Base-by-base conservation (phyloP, 2,113 vertebrate genomes). In the Gadus chalcogrammus region DNA sequence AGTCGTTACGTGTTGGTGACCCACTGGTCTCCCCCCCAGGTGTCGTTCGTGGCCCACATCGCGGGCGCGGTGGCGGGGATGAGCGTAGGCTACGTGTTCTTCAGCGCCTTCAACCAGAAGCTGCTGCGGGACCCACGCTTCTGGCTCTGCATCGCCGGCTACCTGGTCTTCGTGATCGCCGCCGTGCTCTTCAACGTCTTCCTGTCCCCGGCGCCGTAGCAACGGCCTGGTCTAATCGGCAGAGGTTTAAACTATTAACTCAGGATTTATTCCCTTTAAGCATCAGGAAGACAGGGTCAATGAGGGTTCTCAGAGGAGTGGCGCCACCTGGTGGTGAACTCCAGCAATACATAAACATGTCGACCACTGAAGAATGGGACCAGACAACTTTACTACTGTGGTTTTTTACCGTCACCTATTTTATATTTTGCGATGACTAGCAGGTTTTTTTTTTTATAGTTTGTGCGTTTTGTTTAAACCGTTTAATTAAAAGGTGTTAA, bases 1-100 rank as follows among this genome's bases (percentile, higher is more conserved):
- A 18, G 59, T 24, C 20, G 12, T 3, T 15, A 64, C 6, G 31
- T 3, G 62, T 22, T 8, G 3, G 38, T 20, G 7, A 22, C 18
- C 11, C 1, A 31, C 24, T 48, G 42, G 5, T 48, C 2, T 11
- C 9, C 42, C 8, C 8, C 42, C 68, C 64, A 97, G 95, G 95
- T 97, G 56, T 97, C 95, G 27, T 96, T 97, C 68, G 94, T 95
- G 69, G 95, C 95, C 76, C 95, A 97, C 75, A 90, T 97, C 27
- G 95, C 91, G 5, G 95, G 95, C 0, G 93, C 93, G 15, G 81
- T 93, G 35, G 94, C 95, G 4, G 95, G 95, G n/a, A 95, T 97
- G 94, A 94, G 94, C 42, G 80, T 97, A 15, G 95, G 95, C 62
- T 97, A 95, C 58, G 93, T 94, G 12, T 95, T 97, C 84, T 97